Evolutionary conservation across 1,140 invertebrate species (phyloP).

Genomic region (Zelostemma sp.): DNA sequence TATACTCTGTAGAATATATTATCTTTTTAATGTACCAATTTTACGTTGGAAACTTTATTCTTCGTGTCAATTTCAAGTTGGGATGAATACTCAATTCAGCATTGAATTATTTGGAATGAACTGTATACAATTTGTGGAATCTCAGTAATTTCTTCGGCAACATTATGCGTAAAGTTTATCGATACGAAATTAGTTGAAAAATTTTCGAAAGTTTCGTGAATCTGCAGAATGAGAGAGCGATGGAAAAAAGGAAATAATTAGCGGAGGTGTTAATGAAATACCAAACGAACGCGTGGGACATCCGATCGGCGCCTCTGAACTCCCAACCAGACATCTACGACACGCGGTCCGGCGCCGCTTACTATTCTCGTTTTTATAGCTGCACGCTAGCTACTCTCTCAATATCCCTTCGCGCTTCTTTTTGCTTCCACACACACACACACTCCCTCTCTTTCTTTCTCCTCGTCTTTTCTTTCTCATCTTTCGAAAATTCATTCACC

Average conservation of each 20-base stretch:
- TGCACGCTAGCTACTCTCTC: conserved; percentile 43
- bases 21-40: no score
- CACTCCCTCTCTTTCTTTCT: conserved; percentile 12
- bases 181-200: conserved; percentile 6
- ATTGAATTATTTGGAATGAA: no score
- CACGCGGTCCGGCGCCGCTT: conserved; percentile 68
- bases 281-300: conserved; percentile 68
- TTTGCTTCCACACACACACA: conserved; percentile 12
- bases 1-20: no score
- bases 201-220: background rate
- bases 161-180: background rate
- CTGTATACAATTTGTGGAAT: background rate
- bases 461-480: conserved; percentile 1
- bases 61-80: no score
- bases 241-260: conserved; percentile 69
- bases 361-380: conserved; percentile 53
- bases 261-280: conserved; percentile 72
- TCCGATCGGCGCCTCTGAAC: conserved; percentile 69
- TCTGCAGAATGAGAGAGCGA: conserved; percentile 12
- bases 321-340: conserved; percentile 67
- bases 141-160: background rate
- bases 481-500: conserved; percentile 41
- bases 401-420: conserved; percentile 1
- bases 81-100: no score
- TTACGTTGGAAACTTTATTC: no score